Evolutionary conservation across 1,140 invertebrate species (phyloP), one percentile per base, ranked within the genome.

Genomic region (Wasmannia auropunctata): DNA sequence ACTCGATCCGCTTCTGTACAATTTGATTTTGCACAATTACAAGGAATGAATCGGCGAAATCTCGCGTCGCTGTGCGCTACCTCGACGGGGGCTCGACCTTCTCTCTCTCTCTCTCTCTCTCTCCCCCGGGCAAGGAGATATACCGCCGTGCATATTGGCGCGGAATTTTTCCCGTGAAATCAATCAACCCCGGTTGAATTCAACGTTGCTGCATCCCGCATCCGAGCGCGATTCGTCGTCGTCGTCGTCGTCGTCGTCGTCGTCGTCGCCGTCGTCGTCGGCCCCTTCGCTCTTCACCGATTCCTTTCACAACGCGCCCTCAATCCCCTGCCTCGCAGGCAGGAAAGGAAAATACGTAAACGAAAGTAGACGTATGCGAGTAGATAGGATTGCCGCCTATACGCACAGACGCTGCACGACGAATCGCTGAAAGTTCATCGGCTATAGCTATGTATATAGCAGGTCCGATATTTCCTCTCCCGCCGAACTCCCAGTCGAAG

Each of bases 221-320:
- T 85, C 60, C 58, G 56, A 60, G 22, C 51, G 63, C 74, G 65
- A 72, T 70, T 63, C 43, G 37, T 46, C 81, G 67, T 87, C 89
- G 81, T 54, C 76, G 75, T 34, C 74, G 67, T 76, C 80, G 85
- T 88, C 72, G 70, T 74, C 70, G 60, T 31, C 79, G 80, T 43
- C 43, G 43, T 40, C 37, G 37, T 40, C 37, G 37, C 8, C 88
- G 79, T 69, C 70, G 70, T 76, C 72, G 60, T 25, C 80, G 80
- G 43, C 75, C 54, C 86, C 75, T 83, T 62, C 63, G 83, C 86
- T 90, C 86, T 87, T 77, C 81, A 77, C 76, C 85, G 88, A 62
- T 91, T 86, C 88, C 88, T 90, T 90, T 91, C 90, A 91, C 70
- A 43, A 70, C 80, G 79, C 54, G 79, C 54, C 62, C 86, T 87